Base-by-base conservation (phyloP, 2,113 vertebrate species). In the Gnathonemus longibarbis region DNA sequence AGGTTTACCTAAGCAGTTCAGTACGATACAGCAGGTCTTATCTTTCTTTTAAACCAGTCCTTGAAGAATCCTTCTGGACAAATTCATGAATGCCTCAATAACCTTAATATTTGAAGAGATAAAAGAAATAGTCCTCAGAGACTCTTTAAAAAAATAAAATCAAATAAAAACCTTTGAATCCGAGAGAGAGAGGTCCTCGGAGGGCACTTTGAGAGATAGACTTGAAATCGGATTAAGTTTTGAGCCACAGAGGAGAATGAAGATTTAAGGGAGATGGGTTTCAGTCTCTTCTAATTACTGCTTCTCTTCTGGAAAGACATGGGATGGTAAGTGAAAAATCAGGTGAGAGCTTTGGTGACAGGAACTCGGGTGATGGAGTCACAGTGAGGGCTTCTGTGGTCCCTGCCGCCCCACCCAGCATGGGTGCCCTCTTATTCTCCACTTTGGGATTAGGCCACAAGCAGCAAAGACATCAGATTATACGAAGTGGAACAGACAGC, bases 61-160 rank as follows among this genome's bases (percentile, higher is more conserved):
- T 90, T 89, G 87, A 88, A 90, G 74, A 58, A 80, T 84, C 52
- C 87, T 87, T 46, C n/a, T 70, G 42, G 90, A 90, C 74, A 66
- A 84, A 74, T 53, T 80, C 31, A 42, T 27, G 45, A 89, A 90
- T 85, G 80, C 53, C 21, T 50, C 49, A 89, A 74, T 52, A 62
- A 50, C 83, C 56, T 89, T 88, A 89, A 91, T 89, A 86, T 91
- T 86, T 91, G n/a, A 85, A 62, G 77, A 91, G 80, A 91, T 89
- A 89, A 89, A 83, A 35, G 45, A 53, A 88, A 50, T 42, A 46
- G 11, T 74, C 88, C 88, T 19, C 24, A 10, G 87, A 89, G 42
- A 85, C 50, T 89, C 58, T 90, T 88, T 89, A 46, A 74, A 31
- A 62, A 42, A 53, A 84, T 49, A 80, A 80, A 42, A 80, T 80